Conservation (phyloP, 2,113 vertebrate species). For the Myotis lucifugus region DNA sequence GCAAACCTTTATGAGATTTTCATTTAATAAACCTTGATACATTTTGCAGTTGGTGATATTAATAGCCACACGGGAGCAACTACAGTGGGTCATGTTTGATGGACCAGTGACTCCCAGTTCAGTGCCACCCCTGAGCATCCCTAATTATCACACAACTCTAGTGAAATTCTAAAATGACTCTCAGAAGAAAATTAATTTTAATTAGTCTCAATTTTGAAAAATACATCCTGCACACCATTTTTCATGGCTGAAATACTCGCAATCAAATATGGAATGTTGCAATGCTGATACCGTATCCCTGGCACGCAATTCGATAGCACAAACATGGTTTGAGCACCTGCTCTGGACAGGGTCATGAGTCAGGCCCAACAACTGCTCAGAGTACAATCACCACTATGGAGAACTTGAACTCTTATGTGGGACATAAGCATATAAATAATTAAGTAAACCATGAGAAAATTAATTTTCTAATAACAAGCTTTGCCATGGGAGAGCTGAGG, state of each 20-base stretch:
- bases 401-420: background rate
- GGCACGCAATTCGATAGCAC: background rate
- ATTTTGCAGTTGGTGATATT: constrained; percentile 52
- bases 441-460: constrained; percentile 37
- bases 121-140: constrained; percentile 44
- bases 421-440: background rate
- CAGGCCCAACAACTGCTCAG: background rate
- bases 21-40: constrained; percentile 59
- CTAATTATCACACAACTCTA: constrained; percentile 44
- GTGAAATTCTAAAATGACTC: constrained; percentile 57
- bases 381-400: background rate
- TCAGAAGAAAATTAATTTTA: constrained; percentile 70
- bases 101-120: background rate
- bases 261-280: background rate
- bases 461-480: constrained; percentile 56
- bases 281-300: background rate
- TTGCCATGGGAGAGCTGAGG: background rate
- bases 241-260: background rate
- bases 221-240: background rate
- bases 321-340: background rate
- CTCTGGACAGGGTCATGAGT: background rate
- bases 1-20: constrained; percentile 42
- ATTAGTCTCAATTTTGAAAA: constrained; percentile 69
- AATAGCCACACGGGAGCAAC: constrained; percentile 20
- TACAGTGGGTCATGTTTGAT: constrained; percentile 35